phyloP scores from a whole-genome alignment of 2,113 vertebrate genomes.

The Zosterops borbonicus region DNA sequence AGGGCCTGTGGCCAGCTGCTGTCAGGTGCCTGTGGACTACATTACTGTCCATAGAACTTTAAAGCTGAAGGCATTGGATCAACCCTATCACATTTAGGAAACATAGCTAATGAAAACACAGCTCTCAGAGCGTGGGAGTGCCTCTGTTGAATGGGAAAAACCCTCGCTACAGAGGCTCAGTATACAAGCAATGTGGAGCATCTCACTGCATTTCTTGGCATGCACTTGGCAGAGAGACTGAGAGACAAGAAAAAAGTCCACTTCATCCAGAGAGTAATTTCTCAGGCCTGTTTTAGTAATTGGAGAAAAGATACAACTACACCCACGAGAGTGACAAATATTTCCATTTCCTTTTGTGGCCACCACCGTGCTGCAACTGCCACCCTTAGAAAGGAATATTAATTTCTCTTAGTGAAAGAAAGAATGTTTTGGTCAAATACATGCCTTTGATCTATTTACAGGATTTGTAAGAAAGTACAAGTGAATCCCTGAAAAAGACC shows the following conservation, averaged over 20 bases:
- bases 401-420: not conserved
- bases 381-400: not conserved
- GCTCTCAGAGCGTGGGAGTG: not conserved
- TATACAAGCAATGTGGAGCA: not conserved
- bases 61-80: not conserved
- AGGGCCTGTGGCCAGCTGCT: not conserved
- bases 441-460: not conserved
- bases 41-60: not conserved
- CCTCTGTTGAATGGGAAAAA: not conserved
- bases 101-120: not conserved
- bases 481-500: not conserved
- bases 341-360: not conserved
- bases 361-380: not conserved
- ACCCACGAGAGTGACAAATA: not conserved
- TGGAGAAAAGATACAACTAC: not conserved
- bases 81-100: not conserved
- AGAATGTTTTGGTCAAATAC: not conserved
- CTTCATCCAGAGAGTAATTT: not conserved
- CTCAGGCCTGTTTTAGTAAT: not conserved
- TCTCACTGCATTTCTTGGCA: not conserved
- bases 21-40: not conserved
- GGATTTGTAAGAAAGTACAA: not conserved
- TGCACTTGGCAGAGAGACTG: not conserved
- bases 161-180: not conserved
- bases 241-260: not conserved